Evolutionary conservation across 2,888 invertebrate genomes (phyloP), one percentile per base, ranked within the genome.

Genomic region (Synergus itoensis): DNA sequence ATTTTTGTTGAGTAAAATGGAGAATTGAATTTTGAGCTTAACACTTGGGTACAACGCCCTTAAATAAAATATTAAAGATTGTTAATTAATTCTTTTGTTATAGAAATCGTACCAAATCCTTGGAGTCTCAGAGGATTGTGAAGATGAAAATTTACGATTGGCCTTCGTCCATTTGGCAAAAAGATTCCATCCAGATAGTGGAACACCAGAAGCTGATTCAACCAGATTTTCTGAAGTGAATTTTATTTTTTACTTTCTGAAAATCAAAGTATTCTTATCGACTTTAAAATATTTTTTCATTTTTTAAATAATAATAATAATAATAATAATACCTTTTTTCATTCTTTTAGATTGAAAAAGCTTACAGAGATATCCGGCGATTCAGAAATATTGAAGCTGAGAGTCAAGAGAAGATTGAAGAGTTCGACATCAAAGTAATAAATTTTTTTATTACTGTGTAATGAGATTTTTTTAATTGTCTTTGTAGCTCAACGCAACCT

Each of bases 111-210:
- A 95, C 89, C 92, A 93, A 84, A 92, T 95, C 57, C 93, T 98
- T 48, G 95, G 95, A 78, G 93, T 98, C 48, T 92, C 94, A 0
- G 93, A 95, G 84, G 92, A 94, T 77, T 95, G 96, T 36, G 96
- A 96, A 84, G 96, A 96, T 91, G 95, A 96, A 87, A 94, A 94
- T 40, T 94, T 97, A 11, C 94, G 96, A 77, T 91, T 93, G 84
- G 95, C 97, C 1, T 98, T 96, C 89, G 92, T 98, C 73, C 93
- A 94, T 77, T 93, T 97, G 62, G 97, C 96, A 0, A 98, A 97
- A 91, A 94, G 94, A 86, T 97, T 95, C 87, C 98, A 98, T 92
- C 98, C 98, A 0, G 98, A 98, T 88, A 96, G 96, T 67, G 95
- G 95, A 0, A 93, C 94, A 0, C 92, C 94, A 0, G 95, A 96